These are phyloP conservation scores for Myiagra hebetior DNA, from an alignment of 2,113 vertebrate genomes.

Conservation along the genomic window DNA sequence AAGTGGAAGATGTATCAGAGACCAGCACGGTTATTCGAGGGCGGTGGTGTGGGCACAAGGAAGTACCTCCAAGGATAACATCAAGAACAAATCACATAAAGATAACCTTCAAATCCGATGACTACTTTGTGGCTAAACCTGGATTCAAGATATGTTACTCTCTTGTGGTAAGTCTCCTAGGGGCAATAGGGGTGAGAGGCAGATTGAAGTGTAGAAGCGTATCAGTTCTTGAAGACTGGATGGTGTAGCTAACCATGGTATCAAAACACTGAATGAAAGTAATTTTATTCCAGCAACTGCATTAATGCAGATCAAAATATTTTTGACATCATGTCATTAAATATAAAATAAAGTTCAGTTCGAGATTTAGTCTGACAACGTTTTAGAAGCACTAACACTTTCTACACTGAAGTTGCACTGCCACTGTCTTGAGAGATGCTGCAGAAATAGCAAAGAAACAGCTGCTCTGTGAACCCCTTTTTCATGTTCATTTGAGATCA, in stretches of 20 bases:
- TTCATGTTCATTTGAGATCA: not conserved
- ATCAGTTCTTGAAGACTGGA: not conserved
- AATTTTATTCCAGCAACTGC: not conserved
- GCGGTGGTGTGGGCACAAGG: slow-evolving; percentile 92
- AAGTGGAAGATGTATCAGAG: slow-evolving; percentile 91
- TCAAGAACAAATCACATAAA: slow-evolving; percentile 89
- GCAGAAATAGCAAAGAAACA: not conserved
- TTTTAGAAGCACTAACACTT: not conserved
- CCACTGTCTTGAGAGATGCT: not conserved
- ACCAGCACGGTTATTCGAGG: slow-evolving; percentile 90
- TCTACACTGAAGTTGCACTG: not conserved
- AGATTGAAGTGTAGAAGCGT: not conserved
- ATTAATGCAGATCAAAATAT: not conserved
- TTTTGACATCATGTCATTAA: not conserved
- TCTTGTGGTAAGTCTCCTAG: slow-evolving; percentile 83
- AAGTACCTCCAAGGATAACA: slow-evolving; percentile 84
- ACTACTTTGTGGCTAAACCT: slow-evolving; percentile 96
- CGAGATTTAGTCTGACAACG: not conserved
- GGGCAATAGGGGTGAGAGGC: not conserved
- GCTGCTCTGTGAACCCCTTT: not conserved
- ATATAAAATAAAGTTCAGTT: not conserved
- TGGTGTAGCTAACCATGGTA: not conserved
- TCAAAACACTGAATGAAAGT: not conserved
- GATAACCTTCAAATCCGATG: slow-evolving; percentile 95
- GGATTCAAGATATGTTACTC: slow-evolving; percentile 95